These are phyloP conservation scores for Euzetes globulus DNA, from an alignment of 2,888 invertebrate genomes.

Conservation along the genomic window DNA sequence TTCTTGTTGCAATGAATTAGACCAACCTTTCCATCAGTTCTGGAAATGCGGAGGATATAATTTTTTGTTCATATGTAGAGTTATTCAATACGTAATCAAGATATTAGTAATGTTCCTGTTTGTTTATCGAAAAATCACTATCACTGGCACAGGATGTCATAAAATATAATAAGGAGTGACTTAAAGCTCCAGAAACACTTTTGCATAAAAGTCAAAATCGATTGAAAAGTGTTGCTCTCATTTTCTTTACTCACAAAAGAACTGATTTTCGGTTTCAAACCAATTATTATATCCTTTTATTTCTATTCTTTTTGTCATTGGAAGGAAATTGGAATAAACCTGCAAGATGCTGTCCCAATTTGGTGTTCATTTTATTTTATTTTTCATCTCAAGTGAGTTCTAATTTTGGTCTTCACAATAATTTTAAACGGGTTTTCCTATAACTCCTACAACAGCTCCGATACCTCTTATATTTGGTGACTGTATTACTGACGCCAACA, in stretches of 20 bases:
- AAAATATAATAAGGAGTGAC: neutral
- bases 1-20: too few relatives aligned
- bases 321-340: neutral
- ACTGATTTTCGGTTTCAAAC: neutral
- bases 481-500: neutral
- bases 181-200: too few relatives aligned
- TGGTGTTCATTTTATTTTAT: neutral
- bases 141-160: conserved; percentile 21
- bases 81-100: neutral
- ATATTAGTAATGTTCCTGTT: conserved; percentile 1
- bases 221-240: too few relatives aligned
- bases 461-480: neutral
- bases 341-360: neutral
- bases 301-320: neutral
- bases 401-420: neutral
- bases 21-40: too few relatives aligned
- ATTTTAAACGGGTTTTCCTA: neutral
- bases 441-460: neutral
- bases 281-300: neutral
- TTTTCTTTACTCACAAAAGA: too few relatives aligned
- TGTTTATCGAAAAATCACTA: conserved; percentile 5
- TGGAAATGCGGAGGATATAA: neutral
- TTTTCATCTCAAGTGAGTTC: neutral
- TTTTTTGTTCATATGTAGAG: neutral
- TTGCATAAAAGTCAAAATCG: too few relatives aligned